phyloP scores from a whole-genome alignment of 2,113 vertebrate species.

The Maylandia zebra region DNA sequence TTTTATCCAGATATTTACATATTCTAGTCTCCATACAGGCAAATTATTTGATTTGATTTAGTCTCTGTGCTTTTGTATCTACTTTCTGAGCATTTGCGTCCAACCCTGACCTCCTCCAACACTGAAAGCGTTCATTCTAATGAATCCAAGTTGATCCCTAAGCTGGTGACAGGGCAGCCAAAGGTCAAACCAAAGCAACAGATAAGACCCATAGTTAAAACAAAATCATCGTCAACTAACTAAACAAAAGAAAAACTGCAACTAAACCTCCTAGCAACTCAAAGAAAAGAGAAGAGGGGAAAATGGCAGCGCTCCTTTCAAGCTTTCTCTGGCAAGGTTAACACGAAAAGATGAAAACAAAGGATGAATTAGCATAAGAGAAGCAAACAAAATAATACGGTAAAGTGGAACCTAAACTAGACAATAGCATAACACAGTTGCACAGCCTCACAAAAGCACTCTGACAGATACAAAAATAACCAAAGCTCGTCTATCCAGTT shows the following conservation, averaged over 20 bases:
- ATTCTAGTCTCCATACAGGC: background rate
- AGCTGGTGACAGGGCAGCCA: background rate
- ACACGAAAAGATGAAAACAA: background rate
- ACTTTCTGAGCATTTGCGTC: background rate
- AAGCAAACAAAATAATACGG: background rate
- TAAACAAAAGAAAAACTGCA: background rate
- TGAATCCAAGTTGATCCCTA: background rate
- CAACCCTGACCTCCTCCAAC: background rate
- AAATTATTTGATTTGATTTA: background rate
- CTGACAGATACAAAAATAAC: background rate
- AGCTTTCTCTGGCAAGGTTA: background rate
- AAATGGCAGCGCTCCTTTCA: background rate
- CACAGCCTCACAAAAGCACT: background rate
- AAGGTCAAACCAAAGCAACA: background rate
- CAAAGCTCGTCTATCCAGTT: background rate
- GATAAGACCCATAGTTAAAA: background rate
- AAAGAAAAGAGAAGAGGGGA: background rate
- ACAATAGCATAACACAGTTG: background rate
- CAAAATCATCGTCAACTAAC: background rate
- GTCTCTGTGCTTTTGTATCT: background rate
- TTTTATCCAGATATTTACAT: background rate
- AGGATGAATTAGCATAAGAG: background rate
- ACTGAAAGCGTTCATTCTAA: background rate
- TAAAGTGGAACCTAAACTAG: background rate
- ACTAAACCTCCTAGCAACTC: background rate